A percentile compares a stretch with the other conserved stretches of the same genome.
Evolutionary conservation across 2,888 invertebrate genomes (phyloP).

Genomic region (Merodon equestris): DNA sequence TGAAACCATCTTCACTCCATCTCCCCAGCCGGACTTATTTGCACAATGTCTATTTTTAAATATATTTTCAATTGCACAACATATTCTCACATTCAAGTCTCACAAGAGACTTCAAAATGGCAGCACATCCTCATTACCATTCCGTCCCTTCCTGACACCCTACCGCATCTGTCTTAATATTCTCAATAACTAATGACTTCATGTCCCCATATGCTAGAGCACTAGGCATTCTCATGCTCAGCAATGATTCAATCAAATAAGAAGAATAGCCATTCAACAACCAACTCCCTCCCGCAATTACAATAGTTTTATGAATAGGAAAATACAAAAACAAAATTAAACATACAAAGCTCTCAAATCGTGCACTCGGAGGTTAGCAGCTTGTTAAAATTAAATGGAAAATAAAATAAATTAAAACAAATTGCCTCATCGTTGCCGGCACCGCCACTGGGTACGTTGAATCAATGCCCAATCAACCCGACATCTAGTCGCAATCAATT

Average conservation of each 20-base stretch:
- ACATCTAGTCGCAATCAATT: conserved; percentile 39
- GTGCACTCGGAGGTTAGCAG: conserved; percentile 51
- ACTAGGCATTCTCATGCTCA: conserved; percentile 44
- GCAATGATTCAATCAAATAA: conserved; percentile 42
- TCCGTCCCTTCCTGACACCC: neutral
- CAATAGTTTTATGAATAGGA: conserved; percentile 42
- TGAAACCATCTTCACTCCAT: conserved; percentile 23
- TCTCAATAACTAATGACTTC: conserved; percentile 54
- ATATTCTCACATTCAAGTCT: too few relatives aligned
- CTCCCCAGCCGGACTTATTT: too few relatives aligned
- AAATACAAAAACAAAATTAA: conserved; percentile 7
- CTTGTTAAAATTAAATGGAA: conserved; percentile 52
- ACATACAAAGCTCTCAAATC: conserved; percentile 4
- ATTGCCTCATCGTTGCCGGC: conserved; percentile 34
- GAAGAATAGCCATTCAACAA: neutral
- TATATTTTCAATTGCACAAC: conserved; percentile 46
- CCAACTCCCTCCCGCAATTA: conserved; percentile 37
- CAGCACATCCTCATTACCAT: conserved; percentile 26
- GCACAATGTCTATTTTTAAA: conserved; percentile 51
- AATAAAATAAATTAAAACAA: conserved; percentile 32
- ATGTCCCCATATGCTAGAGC: conserved; percentile 18
- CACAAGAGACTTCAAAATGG: conserved; percentile 11
- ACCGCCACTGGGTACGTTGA: conserved; percentile 7
- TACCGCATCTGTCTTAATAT: too few relatives aligned
- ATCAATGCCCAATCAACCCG: conserved; percentile 1